Base-by-base conservation (phyloP, 2,797 vertebrate genomes). In the Chaetodon trifasciatus region DNA sequence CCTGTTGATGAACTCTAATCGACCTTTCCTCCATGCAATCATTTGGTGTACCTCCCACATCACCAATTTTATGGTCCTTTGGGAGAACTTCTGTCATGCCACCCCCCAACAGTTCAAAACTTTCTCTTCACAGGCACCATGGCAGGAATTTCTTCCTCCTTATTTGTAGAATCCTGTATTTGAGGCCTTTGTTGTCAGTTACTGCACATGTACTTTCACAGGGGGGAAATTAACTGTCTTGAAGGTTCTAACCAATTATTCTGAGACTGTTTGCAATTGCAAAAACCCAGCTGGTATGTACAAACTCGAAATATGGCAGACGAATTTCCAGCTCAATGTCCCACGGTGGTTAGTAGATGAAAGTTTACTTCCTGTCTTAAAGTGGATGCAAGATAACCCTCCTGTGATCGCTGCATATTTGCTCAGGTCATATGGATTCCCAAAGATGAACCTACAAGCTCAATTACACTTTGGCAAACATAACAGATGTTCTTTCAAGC, bases 1-100 rank as follows among this genome's bases (percentile, higher is more conserved):
- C 83, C 81, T 23, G 83, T 60, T 77, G 78, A 81, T 91, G 89
- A 92, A 92, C 88, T 89, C 78, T 60, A 68, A 78, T 77, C 67
- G 60, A 91, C 89, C 91, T 87, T 85, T 84, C 52, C 53, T 76
- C 37, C 15, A 0, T 61, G 70, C 47, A 61, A 52, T 85, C 63
- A 62, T 87, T 78, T 72, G 40, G 3, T 69, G 40, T 44, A 66
- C 40, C 76, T 74, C 78, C 79, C 58, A 60, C 74, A 50, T 68
- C 63, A 21, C 35, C 64, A 50, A 24, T 76, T 85, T 72, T 24
- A 40, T 24, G 44, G 42, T 53, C 52, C 55, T 60, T 57, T 39
- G 42, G 80, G 70, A 76, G 67, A 77, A 65, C 69, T 84, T 78
- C 56, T 74, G 58, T 81, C 69, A 80, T 37, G 11, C 13, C 72